Conservation (phyloP, 2,797 vertebrate genomes). For the Cossypha caffra region DNA sequence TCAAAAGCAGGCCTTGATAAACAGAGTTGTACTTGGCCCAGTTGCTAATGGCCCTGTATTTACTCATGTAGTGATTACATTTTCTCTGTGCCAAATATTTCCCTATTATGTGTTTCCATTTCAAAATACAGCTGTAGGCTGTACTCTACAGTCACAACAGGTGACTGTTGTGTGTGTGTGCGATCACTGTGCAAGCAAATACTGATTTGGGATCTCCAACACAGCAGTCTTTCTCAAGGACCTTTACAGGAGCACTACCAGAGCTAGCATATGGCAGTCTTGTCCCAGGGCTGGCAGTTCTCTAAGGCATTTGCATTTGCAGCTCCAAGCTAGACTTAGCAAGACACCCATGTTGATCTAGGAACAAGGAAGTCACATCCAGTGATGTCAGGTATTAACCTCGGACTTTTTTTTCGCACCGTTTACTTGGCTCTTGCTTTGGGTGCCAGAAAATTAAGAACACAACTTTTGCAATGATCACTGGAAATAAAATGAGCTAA, state of each 20-base stretch:
- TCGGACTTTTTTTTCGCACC: neutral
- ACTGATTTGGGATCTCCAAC: neutral
- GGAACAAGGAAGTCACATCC: neutral
- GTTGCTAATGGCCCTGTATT: constrained; percentile 23
- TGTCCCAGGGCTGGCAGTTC: neutral
- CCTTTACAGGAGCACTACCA: neutral
- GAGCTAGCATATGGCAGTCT: neutral
- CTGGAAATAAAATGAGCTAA: neutral
- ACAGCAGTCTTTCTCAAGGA: neutral
- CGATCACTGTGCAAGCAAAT: neutral
- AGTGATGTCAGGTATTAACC: neutral
- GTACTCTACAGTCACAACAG: neutral
- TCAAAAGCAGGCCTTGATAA: neutral
- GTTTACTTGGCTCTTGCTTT: neutral
- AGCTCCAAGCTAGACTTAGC: neutral
- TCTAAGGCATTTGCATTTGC: neutral
- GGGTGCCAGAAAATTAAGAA: neutral
- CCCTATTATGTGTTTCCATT: neutral
- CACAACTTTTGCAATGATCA: neutral
- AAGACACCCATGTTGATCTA: neutral
- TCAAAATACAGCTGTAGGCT: neutral
- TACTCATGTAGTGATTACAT: neutral
- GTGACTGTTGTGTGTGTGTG: neutral
- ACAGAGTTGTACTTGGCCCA: neutral
- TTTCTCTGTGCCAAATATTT: neutral